A percentile compares a stretch with the other conserved stretches of the same genome.
Conservation (phyloP, 2,113 vertebrate genomes). For the Leucopternis melanops region DNA sequence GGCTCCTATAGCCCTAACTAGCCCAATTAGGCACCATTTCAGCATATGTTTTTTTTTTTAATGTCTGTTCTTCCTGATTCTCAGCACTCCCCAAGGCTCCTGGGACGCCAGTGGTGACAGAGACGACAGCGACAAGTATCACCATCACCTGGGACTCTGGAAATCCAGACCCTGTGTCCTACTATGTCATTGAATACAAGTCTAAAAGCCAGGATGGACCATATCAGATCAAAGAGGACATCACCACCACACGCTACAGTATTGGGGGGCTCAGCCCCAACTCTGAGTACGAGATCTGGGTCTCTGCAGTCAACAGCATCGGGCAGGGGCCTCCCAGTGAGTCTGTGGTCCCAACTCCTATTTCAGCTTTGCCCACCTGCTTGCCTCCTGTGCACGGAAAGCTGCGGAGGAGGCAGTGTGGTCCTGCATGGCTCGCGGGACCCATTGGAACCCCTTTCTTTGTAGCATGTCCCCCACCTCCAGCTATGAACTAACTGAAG, state of each 20-base stretch:
- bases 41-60: neutral
- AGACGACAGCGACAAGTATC: conserved; percentile 97
- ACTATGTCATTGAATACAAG: conserved; percentile 95
- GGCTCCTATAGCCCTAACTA: conserved; percentile 1
- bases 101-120: conserved; percentile 89
- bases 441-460: neutral
- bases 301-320: conserved; percentile 94
- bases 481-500: neutral
- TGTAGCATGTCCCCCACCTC: neutral
- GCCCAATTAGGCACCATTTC: conserved; percentile 29
- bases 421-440: neutral
- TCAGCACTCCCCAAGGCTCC: conserved; percentile 96
- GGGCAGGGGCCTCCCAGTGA: conserved; percentile 96
- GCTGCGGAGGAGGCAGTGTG: neutral
- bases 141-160: conserved; percentile 99
- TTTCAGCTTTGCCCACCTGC: neutral
- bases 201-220: conserved; percentile 93
- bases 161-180: conserved; percentile 92
- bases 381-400: neutral
- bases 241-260: conserved; percentile 98
- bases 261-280: conserved; percentile 97
- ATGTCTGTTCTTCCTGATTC: conserved; percentile 41
- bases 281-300: conserved; percentile 96
- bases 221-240: conserved; percentile 91
- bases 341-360: conserved; percentile 72